Conservation (phyloP, 2,888 invertebrate genomes). For the Drosophila cyrtoloma region DNA sequence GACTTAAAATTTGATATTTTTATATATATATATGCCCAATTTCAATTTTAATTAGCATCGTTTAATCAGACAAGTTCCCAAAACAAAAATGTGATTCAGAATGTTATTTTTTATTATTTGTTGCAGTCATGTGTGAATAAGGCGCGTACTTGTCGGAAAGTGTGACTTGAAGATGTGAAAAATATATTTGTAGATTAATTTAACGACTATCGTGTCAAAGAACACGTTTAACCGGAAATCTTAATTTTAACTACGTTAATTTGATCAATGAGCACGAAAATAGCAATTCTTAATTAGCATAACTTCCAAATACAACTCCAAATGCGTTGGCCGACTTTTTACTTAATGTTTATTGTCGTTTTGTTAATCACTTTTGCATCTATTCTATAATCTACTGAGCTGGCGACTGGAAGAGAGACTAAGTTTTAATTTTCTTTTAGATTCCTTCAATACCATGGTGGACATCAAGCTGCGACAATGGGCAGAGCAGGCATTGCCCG, state of each 20-base stretch:
- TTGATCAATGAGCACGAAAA: slow-evolving; percentile 57
- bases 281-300: slow-evolving; percentile 47
- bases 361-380: slow-evolving; percentile 53
- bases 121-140: slow-evolving; percentile 46
- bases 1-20: slow-evolving; percentile 38
- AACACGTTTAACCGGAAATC: slow-evolving; percentile 62
- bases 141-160: slow-evolving; percentile 61
- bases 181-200: not conserved
- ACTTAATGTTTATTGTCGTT: slow-evolving; percentile 19
- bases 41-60: slow-evolving; percentile 55
- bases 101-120: slow-evolving; percentile 33
- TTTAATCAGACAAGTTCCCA: slow-evolving; percentile 23
- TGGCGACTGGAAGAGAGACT: slow-evolving; percentile 5
- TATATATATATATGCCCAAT: slow-evolving; percentile 37
- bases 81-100: slow-evolving; percentile 59
- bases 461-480: slow-evolving; percentile 98
- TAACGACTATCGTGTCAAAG: slow-evolving; percentile 12
- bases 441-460: slow-evolving; percentile 93
- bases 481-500: slow-evolving; percentile 96
- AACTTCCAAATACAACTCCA: slow-evolving; percentile 24
- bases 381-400: slow-evolving; percentile 2
- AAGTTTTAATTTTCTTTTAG: slow-evolving; percentile 84
- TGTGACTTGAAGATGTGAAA: slow-evolving; percentile 57
- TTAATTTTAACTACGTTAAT: slow-evolving; percentile 61
- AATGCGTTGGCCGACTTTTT: slow-evolving; percentile 36